phyloP scores from a whole-genome alignment of 92 coral and sea anemone genomes.

The Nematostella vectensis region DNA sequence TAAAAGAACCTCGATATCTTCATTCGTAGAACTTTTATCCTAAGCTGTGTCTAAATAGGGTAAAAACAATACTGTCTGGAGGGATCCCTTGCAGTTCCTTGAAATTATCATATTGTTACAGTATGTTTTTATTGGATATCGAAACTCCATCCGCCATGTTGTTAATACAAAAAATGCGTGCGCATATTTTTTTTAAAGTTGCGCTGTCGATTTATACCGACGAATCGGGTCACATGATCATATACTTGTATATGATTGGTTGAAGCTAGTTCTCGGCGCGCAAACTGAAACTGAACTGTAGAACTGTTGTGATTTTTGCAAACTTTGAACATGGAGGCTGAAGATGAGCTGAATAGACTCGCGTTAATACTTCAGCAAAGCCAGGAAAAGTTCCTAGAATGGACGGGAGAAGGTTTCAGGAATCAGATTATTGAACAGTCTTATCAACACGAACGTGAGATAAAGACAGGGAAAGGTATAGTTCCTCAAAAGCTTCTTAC shows the following conservation, averaged over 20 bases:
- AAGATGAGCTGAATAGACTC: conserved; percentile 53
- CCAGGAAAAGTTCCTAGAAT: conserved; percentile 77
- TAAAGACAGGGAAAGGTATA: conserved; percentile 59
- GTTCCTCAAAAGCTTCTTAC: too few species aligned
- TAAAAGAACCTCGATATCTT: too few species aligned
- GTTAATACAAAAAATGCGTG: too few species aligned
- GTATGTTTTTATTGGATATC: neutral
- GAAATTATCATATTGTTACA: too few species aligned
- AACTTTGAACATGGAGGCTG: conserved; percentile 37
- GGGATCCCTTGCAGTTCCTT: too few species aligned
- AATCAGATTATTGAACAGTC: conserved; percentile 29
- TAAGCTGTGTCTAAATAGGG: too few species aligned
- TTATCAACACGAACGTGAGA: conserved; percentile 20
- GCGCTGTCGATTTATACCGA: too few species aligned
- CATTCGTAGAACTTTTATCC: too few species aligned
- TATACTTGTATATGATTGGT: conserved; percentile 24
- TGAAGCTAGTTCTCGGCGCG: conserved; percentile 36
- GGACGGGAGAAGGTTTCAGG: conserved; percentile 70
- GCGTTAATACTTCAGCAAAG: conserved; percentile 48
- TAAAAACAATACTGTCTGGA: too few species aligned
- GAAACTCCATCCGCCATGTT: conserved; percentile 47
- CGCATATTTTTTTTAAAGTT: too few species aligned
- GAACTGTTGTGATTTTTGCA: neutral
- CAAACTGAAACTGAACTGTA: conserved; percentile 27
- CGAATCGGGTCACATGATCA: too few species aligned